These are phyloP conservation scores for Chascanopsetta lugubris DNA, from an alignment of 2,113 vertebrate species.

Conservation along the genomic window DNA sequence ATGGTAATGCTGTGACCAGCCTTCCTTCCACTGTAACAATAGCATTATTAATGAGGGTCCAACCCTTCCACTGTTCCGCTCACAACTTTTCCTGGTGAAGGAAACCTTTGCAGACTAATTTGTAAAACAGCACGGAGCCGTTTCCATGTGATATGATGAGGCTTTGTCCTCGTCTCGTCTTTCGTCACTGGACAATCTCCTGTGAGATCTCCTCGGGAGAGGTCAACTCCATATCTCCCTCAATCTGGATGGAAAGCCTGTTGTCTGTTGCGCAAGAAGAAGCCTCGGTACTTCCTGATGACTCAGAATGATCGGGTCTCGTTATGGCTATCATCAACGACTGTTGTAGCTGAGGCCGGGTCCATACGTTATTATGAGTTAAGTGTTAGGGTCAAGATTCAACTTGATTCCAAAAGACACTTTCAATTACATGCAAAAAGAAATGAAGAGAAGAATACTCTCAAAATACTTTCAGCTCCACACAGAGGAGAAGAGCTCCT, in stretches of 20 bases:
- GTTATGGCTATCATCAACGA: not conserved
- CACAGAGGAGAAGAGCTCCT: no score
- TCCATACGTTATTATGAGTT: not conserved
- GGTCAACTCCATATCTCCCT: no score
- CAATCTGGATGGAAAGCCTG: no score
- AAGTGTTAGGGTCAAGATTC: not conserved
- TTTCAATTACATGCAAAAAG: not conserved
- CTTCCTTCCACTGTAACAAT: conserved; percentile 13
- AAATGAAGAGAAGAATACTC: not conserved
- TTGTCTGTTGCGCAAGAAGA: no score
- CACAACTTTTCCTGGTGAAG: not conserved
- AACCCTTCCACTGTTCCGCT: not conserved
- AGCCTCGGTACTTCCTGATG: no score
- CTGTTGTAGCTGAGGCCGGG: not conserved
- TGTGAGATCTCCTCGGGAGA: no score
- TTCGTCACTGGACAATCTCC: no score
- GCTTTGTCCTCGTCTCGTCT: no score
- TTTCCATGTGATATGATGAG: no score
- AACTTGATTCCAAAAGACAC: not conserved
- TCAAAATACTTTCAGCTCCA: no score
- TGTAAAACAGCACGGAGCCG: not conserved
- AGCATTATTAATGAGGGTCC: not conserved
- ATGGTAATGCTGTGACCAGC: conserved; percentile 17
- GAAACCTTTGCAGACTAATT: not conserved
- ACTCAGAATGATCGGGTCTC: no score